phyloP scores from a whole-genome alignment of 2,888 invertebrate genomes.

The Rugalucina vietnamica region DNA sequence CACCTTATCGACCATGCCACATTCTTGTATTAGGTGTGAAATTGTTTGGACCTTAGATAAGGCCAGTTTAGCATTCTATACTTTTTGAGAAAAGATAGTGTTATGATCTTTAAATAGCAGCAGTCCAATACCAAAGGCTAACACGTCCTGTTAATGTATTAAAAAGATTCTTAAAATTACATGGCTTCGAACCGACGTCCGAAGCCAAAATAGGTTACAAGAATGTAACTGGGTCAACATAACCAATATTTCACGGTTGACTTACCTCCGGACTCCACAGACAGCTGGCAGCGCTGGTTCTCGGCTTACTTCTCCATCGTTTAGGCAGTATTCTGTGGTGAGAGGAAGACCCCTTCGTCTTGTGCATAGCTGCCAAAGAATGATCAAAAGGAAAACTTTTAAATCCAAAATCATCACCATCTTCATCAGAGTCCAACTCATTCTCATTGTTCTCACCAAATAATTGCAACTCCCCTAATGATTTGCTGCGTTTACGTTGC shows the following conservation, averaged over 20 bases:
- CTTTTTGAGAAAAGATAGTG: no score
- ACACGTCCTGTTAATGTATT: no score
- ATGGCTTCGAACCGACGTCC: no score
- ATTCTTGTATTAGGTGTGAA: no score
- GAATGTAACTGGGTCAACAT: not conserved
- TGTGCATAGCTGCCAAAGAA: conserved; percentile 79
- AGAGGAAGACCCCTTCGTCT: conserved; percentile 75
- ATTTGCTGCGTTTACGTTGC: conserved; percentile 69
- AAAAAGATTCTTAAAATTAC: no score
- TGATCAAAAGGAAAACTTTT: conserved; percentile 72
- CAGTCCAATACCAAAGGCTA: no score
- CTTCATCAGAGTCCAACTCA: conserved; percentile 62
- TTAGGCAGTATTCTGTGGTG: conserved; percentile 78
- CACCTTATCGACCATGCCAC: no score
- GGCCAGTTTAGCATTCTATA: no score
- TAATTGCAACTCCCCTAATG: conserved; percentile 72
- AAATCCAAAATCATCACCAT: conserved; percentile 80
- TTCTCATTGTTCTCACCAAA: conserved; percentile 59
- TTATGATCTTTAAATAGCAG: no score
- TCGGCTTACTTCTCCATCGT: conserved; percentile 93
- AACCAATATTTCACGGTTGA: conserved; percentile 2
- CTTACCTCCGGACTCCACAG: conserved; percentile 95
- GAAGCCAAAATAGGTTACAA: not conserved
- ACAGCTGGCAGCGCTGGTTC: conserved; percentile 89
- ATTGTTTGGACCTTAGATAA: no score